Evolutionary conservation across 2,113 vertebrate genomes (phyloP).

Genomic region (Crotalus horridus): DNA sequence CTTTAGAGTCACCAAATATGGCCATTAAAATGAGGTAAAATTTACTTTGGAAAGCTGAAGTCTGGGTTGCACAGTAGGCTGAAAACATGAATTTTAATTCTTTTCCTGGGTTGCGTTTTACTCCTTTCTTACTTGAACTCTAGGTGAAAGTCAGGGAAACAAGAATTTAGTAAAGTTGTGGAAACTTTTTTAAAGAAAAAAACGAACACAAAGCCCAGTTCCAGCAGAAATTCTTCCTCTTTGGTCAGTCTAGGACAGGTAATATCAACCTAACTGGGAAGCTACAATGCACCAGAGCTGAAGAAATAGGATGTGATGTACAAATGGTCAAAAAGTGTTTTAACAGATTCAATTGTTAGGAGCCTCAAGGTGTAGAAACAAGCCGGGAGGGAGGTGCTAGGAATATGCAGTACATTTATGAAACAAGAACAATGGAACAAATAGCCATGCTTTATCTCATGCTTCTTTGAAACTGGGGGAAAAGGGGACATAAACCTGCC

Average conservation of each 20-base stretch:
- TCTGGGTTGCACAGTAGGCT: background rate
- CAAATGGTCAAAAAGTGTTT: background rate
- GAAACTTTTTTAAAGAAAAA: constrained; percentile 22
- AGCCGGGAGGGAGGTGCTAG: constrained; percentile 24
- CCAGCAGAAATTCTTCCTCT: constrained; percentile 69
- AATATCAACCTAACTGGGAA: constrained; percentile 33
- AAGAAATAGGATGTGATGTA: background rate
- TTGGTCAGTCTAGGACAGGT: constrained; percentile 75
- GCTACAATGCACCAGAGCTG: background rate
- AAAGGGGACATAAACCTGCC: background rate
- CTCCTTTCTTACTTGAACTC: background rate
- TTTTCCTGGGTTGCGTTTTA: background rate
- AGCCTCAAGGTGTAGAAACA: background rate
- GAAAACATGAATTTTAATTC: constrained; percentile 11
- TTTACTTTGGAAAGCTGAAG: background rate
- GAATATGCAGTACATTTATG: constrained; percentile 12
- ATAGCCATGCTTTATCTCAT: constrained; percentile 48
- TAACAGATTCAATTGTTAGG: constrained; percentile 30
- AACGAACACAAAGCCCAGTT: constrained; percentile 46
- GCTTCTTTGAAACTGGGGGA: constrained; percentile 50
- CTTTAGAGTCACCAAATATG: background rate
- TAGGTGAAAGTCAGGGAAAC: constrained; percentile 24
- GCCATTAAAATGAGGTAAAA: background rate
- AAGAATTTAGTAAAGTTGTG: constrained; percentile 61
- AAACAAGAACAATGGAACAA: constrained; percentile 48